Evolutionary conservation across 2,797 vertebrate genomes (phyloP), one percentile per base, ranked within the genome.

Genomic region (Enteromius unitaeniatus): DNA sequence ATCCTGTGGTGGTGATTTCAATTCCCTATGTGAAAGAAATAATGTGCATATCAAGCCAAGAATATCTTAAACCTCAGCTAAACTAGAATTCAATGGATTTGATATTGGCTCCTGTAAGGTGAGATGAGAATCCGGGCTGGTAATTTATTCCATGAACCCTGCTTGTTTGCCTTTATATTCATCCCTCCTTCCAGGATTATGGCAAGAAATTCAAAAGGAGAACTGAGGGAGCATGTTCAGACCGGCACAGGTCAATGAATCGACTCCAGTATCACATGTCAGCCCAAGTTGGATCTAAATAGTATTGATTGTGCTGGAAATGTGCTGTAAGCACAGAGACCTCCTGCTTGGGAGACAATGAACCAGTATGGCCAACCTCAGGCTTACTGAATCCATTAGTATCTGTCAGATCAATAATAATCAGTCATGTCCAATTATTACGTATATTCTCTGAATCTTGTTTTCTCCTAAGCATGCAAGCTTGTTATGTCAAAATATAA

Each of bases 1-100:
- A 96, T 86, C 92, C 92, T 5, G 94, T 97, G 86, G 97, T 97
- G 1, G 95, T 93, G 89, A 99, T 95, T 91, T 97, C 93, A 2
- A 99, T 94, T 40, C 95, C 95, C 97, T 98, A 89, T 28, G 53
- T 51, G 45, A 79, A 58, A 78, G 34, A 67, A 31, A 85, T 79
- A 67, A 90, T 31, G 78, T 51, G 81, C n/a, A 84, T 37, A 88
- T 53, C 90, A 15, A 87, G 53, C 49, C 69, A 23, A 55, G 34
- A 68, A 78, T 60, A 77, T 76, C 37, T 69, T 55, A 47, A 6
- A 64, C 28, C 26, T 47, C 75, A 78, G 75, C 62, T 70, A 42
- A 55, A 65, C 72, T 60, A 65, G 14, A 69, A 47, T 51, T 34
- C 8, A 62, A 7, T 37, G 55, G 79, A 34, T 72, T n/a, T 70